Base-by-base conservation (phyloP, 2,113 vertebrate genomes). In the Pavo muticus region DNA sequence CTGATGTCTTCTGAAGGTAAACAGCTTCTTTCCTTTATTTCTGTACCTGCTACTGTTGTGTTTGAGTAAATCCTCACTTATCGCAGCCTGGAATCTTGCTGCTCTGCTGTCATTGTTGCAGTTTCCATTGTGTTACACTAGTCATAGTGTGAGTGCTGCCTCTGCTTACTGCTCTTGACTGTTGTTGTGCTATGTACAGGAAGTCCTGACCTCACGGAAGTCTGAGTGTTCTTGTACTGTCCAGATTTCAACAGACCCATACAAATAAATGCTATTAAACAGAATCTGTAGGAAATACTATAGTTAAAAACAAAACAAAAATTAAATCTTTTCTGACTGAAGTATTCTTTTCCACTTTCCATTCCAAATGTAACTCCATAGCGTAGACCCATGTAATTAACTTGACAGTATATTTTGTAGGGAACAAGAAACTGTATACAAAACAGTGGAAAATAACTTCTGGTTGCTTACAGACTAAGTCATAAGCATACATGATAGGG, bases 381-480 rank as follows among this genome's bases (percentile, higher is more conserved):
- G 48, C 18, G 68, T 24, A 81, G 39, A 27, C 67, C 18, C 24
- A 25, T 4, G 15, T 57, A 69, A 87, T 47, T 56, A 90, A 81
- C 9, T 74, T 48, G 39, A 47, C 8, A 84, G 73, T 57, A 8
- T 84, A 75, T 44, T 86, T 93, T 65, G 57, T 14, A 68, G 40
- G 27, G n/a, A 74, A 37, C 47, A 80, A 60, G 39, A 83, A 90
- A 83, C 10, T 29, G 18, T 17, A 74, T 61, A 78, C 4, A 65
- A 64, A 86, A 68, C 24, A 82, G 27, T 63, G 42, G 47, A 69
- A 91, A 84, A 32, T 68, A 86, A 71, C 25, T 87, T 60, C 65
- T 68, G 44, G 13, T 76, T 88, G 70, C 79, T 87, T 86, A 88
- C 56, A 90, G 91, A 90, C 56, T 74, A 76, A 86, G 40, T 68